Percentiles rank a stretch among this genome's conserved stretches.
phyloP scores from a whole-genome alignment of 2,888 invertebrate species.

The Anticlea derivata region DNA sequence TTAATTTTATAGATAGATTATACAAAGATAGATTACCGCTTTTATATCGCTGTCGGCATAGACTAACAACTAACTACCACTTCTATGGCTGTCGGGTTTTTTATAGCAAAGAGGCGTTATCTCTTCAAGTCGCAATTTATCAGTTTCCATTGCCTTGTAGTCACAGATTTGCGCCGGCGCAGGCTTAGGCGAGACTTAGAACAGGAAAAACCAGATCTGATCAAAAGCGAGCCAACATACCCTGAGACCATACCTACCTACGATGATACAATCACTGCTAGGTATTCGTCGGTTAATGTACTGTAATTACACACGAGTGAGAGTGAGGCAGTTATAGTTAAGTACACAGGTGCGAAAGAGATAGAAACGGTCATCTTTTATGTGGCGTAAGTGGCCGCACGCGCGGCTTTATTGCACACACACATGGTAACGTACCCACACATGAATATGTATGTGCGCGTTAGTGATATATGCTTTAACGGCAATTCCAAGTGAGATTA shows the following conservation, averaged over 20 bases:
- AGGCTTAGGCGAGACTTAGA: neutral
- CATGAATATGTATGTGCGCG: conserved; percentile 29
- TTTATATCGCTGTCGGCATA: too few relatives aligned
- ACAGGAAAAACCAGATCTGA: conserved; percentile 19
- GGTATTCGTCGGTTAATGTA: conserved; percentile 52
- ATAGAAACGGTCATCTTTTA: conserved; percentile 53
- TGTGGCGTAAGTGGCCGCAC: conserved; percentile 62
- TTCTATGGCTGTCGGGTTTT: too few relatives aligned
- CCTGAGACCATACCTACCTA: conserved; percentile 2
- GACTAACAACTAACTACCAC: too few relatives aligned
- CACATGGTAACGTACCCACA: conserved; percentile 38
- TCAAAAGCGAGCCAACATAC: conserved; percentile 5
- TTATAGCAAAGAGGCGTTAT: neutral
- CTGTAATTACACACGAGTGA: conserved; percentile 56
- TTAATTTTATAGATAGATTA: too few relatives aligned
- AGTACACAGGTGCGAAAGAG: conserved; percentile 38
- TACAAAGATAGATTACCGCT: too few relatives aligned
- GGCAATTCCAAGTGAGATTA: conserved; percentile 71
- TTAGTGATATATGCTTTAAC: conserved; percentile 50
- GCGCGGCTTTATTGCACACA: conserved; percentile 60
- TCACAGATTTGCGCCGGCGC: neutral
- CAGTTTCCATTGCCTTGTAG: too few relatives aligned
- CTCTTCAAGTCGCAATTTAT: neutral
- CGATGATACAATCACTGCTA: conserved; percentile 36
- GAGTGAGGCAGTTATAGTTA: conserved; percentile 37